Conservation (phyloP, 2,113 vertebrate genomes). For the Bettongia penicillata region DNA sequence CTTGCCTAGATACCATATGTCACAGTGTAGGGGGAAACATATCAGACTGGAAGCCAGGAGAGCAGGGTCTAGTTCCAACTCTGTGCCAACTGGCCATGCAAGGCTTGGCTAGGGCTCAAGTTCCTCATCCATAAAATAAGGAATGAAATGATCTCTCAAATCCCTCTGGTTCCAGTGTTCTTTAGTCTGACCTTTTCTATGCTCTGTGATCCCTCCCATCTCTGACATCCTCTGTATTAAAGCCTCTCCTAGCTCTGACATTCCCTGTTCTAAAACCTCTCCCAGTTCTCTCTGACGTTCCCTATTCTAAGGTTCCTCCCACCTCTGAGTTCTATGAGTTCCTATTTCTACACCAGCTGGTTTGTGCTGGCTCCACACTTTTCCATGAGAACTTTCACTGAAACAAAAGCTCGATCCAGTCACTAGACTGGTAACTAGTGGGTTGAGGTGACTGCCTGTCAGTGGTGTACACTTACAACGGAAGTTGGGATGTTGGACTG, state of each 20-base stretch:
- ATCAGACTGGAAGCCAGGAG: not conserved
- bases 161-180: not conserved
- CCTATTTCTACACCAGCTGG: not conserved
- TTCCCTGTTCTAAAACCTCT: no score
- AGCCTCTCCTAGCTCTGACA: no score
- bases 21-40: not conserved
- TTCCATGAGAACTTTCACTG: not conserved
- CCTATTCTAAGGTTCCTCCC: not conserved
- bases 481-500: not conserved
- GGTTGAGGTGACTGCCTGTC: not conserved
- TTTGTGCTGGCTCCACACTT: not conserved
- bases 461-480: not conserved
- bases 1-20: fast-evolving
- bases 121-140: not conserved
- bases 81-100: no score
- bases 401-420: not conserved
- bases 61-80: not conserved
- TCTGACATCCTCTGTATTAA: not conserved
- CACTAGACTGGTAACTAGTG: not conserved
- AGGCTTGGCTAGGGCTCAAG: not conserved
- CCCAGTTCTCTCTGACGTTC: no score
- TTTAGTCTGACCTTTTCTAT: not conserved
- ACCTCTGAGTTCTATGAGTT: not conserved
- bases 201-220: not conserved
- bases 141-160: not conserved